Conservation (phyloP, 2,888 invertebrate genomes). For the Torymus aiolomorphi region DNA sequence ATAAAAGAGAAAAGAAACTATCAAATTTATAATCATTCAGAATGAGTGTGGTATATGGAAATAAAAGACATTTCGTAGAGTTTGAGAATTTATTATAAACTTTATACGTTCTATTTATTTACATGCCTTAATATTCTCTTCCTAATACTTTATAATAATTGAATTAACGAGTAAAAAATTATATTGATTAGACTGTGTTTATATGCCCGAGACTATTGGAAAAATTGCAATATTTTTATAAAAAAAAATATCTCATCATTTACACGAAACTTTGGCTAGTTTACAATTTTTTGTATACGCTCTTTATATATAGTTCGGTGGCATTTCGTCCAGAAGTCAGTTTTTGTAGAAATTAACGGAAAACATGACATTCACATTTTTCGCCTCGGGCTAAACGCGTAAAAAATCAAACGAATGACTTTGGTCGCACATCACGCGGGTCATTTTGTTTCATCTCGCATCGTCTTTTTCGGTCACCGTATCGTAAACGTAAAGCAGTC, state of each 20-base stretch:
- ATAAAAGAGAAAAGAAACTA: no score
- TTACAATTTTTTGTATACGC: background rate
- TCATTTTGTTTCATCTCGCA: background rate
- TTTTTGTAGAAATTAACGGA: background rate
- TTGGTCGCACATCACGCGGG: slow-evolving; percentile 7
- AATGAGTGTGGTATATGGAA: background rate
- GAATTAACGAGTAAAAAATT: slow-evolving; percentile 49
- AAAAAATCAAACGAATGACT: slow-evolving; percentile 22
- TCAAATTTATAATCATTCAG: no score
- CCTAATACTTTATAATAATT: slow-evolving; percentile 51
- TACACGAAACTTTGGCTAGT: slow-evolving; percentile 49
- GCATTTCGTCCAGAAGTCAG: slow-evolving; percentile 26
- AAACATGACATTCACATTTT: no score
- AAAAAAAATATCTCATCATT: slow-evolving; percentile 48
- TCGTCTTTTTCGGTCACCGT: background rate
- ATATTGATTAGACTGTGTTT: slow-evolving; percentile 33
- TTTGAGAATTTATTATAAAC: slow-evolving; percentile 58
- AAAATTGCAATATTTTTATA: slow-evolving; percentile 17
- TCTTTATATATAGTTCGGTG: slow-evolving; percentile 11
- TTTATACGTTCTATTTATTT: slow-evolving; percentile 55
- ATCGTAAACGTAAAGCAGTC: slow-evolving; percentile 23
- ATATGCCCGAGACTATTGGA: slow-evolving; percentile 41
- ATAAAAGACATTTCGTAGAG: slow-evolving; percentile 11
- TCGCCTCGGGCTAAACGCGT: slow-evolving; percentile 37
- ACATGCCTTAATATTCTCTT: slow-evolving; percentile 55